Conservation (phyloP, 2,888 invertebrate species). For the Aleiodes leptofemur region DNA sequence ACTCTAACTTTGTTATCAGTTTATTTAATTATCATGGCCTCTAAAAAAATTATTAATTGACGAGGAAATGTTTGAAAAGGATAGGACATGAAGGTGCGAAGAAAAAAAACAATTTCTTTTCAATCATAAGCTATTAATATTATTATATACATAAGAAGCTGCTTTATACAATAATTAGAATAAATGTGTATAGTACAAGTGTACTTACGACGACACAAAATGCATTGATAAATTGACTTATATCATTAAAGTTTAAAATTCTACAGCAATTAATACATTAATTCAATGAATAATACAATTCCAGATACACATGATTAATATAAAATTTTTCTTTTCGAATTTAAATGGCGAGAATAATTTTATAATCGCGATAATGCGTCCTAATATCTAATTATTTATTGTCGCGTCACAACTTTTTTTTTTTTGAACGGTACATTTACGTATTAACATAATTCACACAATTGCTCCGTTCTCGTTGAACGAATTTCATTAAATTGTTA, state of each 20-base stretch:
- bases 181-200: too few relatives aligned
- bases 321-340: not conserved
- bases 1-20: too few relatives aligned
- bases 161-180: too few relatives aligned
- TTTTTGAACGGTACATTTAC: slow-evolving; percentile 54
- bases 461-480: slow-evolving; percentile 40
- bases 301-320: slow-evolving; percentile 1
- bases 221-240: too few relatives aligned
- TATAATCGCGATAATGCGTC: slow-evolving; percentile 61
- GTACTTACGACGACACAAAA: too few relatives aligned
- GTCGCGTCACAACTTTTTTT: slow-evolving; percentile 72
- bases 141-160: too few relatives aligned
- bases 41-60: too few relatives aligned
- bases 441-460: slow-evolving; percentile 50
- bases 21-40: too few relatives aligned
- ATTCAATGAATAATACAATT: not conserved
- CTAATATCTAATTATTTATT: slow-evolving; percentile 72
- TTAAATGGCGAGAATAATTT: slow-evolving; percentile 38
- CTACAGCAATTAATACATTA: slow-evolving; percentile 3
- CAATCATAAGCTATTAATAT: too few relatives aligned
- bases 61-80: too few relatives aligned
- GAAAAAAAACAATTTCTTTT: too few relatives aligned
- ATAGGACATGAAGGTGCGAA: too few relatives aligned
- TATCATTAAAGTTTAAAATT: not conserved
- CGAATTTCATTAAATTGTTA: slow-evolving; percentile 29